phyloP scores from a whole-genome alignment of 2,113 vertebrate genomes.

The Zapornia atra region DNA sequence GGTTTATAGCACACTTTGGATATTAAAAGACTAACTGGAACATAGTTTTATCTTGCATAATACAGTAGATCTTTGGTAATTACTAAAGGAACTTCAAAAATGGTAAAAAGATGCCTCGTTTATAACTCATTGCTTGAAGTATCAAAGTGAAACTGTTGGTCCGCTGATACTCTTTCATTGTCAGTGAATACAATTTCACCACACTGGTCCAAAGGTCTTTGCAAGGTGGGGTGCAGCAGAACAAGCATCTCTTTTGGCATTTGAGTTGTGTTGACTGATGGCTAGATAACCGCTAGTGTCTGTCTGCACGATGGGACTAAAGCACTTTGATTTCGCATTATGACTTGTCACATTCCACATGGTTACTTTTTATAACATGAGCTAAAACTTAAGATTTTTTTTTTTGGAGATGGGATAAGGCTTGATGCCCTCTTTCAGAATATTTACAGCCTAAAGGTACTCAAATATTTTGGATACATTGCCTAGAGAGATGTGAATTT shows the following conservation, averaged over 20 bases:
- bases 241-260: not conserved
- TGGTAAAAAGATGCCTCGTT: not conserved
- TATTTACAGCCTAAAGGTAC: conserved; percentile 10
- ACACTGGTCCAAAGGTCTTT: not conserved
- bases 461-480: conserved; percentile 38
- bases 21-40: conserved; percentile 5
- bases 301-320: conserved; percentile 11
- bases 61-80: not conserved
- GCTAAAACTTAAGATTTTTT: not conserved
- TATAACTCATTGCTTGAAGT: not conserved
- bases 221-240: not conserved
- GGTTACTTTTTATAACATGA: conserved; percentile 52
- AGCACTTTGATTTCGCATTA: conserved; percentile 59
- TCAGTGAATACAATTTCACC: not conserved
- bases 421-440: not conserved
- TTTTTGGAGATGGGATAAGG: not conserved
- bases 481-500: conserved; percentile 49
- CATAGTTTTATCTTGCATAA: not conserved
- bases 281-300: not conserved
- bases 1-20: not conserved
- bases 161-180: not conserved
- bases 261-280: not conserved
- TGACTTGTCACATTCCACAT: conserved; percentile 56
- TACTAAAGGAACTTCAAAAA: not conserved
- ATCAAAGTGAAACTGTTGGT: not conserved